Evolutionary conservation across 2,797 vertebrate species (phyloP).

Genomic region (Aplochiton taeniatus): DNA sequence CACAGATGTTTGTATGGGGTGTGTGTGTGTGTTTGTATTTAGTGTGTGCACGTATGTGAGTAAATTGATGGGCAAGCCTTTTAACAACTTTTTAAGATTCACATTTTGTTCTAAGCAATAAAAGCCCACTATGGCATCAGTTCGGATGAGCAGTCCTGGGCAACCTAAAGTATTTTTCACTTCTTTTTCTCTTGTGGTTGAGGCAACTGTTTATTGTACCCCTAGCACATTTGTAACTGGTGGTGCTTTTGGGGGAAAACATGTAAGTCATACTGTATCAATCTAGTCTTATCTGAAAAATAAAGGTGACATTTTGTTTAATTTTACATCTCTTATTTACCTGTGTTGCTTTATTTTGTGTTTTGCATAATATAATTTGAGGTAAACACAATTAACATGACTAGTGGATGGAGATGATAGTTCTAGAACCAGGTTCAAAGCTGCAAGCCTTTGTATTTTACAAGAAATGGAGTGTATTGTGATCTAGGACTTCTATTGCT

Average conservation of each 20-base stretch:
- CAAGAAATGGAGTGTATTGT: slow-evolving; percentile 4
- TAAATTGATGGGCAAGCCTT: slow-evolving; percentile 40
- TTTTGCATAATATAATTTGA: too few relatives aligned
- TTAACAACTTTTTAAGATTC: slow-evolving; percentile 56
- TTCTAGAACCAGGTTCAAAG: slow-evolving; percentile 41
- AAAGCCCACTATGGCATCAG: slow-evolving; percentile 21
- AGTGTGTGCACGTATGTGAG: slow-evolving; percentile 38
- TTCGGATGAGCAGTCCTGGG: slow-evolving; percentile 25
- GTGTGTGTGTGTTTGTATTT: slow-evolving; percentile 17
- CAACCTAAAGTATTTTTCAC: slow-evolving; percentile 9
- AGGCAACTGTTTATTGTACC: slow-evolving; percentile 11
- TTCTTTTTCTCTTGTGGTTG: neutral
- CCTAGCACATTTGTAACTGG: slow-evolving; percentile 17
- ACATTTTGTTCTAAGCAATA: slow-evolving; percentile 58
- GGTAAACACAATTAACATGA: slow-evolving; percentile 30
- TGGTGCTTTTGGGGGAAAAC: slow-evolving; percentile 29
- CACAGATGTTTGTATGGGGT: slow-evolving; percentile 29
- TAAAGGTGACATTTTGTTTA: slow-evolving; percentile 53
- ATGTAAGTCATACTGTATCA: slow-evolving; percentile 38
- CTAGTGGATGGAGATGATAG: slow-evolving; percentile 49
- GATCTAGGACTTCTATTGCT: slow-evolving; percentile 16
- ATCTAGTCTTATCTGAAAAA: slow-evolving; percentile 60
- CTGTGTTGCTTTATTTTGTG: too few relatives aligned
- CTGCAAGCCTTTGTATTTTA: slow-evolving; percentile 33
- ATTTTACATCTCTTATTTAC: slow-evolving; percentile 21